phyloP scores from a whole-genome alignment of 2,113 vertebrate genomes.

The Butastur rufipennis region DNA sequence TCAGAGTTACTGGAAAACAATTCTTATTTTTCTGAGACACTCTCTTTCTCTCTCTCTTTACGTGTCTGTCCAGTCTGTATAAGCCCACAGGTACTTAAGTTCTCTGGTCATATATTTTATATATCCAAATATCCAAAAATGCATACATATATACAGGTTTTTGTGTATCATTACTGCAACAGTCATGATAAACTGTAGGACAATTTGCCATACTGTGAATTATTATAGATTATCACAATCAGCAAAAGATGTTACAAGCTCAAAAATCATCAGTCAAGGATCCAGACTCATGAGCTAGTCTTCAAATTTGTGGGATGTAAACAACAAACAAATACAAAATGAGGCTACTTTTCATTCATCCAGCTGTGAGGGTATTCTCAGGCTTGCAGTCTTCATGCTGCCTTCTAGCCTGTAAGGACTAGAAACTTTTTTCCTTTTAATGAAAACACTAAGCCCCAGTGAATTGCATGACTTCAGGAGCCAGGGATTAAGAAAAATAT shows the following conservation, averaged over 20 bases:
- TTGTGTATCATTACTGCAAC: neutral
- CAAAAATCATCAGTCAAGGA: neutral
- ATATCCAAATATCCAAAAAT: neutral
- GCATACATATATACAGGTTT: accelerated
- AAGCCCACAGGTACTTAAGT: neutral
- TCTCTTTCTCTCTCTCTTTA: neutral
- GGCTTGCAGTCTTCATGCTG: neutral
- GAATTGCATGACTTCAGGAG: conserved; percentile 19
- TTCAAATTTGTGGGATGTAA: neutral
- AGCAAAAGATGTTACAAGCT: neutral
- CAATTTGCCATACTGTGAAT: neutral
- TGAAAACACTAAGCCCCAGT: neutral
- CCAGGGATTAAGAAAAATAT: conserved; percentile 42
- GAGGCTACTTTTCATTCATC: neutral
- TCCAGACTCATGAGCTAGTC: neutral
- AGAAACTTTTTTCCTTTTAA: conserved; percentile 6
- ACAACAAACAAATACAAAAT: neutral
- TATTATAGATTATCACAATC: neutral
- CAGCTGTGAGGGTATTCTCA: neutral
- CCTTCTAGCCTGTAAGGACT: neutral
- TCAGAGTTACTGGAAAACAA: neutral
- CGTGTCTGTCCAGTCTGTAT: neutral
- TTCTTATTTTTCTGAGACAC: neutral
- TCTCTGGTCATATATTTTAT: neutral
- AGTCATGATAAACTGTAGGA: neutral